Evolutionary conservation across 1,140 invertebrate genomes (phyloP).

Genomic region (Apis laboriosa): DNA sequence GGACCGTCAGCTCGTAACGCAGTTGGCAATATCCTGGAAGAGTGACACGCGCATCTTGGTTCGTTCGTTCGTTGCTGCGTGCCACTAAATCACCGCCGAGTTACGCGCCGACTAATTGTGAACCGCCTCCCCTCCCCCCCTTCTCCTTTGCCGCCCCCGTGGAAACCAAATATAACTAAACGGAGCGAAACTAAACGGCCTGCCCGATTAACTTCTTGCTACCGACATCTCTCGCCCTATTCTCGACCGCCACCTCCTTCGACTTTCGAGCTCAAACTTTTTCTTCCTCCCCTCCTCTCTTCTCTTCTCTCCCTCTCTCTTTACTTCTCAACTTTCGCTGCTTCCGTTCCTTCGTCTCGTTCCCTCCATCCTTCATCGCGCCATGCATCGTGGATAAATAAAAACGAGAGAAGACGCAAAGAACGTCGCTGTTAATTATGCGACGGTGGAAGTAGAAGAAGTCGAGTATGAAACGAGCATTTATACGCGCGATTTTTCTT

Average conservation of each 20-base stretch:
- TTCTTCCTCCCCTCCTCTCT: conserved; percentile 1
- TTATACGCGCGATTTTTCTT: not conserved
- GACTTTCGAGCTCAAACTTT: not conserved
- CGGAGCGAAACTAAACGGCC: conserved; percentile 73
- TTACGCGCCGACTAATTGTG: conserved; percentile 80
- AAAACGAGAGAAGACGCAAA: not conserved
- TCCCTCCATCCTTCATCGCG: not conserved
- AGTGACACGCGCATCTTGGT: conserved; percentile 55
- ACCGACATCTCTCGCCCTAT: conserved; percentile 24
- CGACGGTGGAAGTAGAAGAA: not conserved
- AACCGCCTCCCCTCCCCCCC: conserved; percentile 57
- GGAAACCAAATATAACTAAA: conserved; percentile 80
- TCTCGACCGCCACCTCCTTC: conserved; percentile 14
- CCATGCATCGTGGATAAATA: conserved; percentile 52
- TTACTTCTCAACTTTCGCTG: not conserved
- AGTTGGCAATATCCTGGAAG: conserved; percentile 42
- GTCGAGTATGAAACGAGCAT: not conserved
- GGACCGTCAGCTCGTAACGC: not conserved
- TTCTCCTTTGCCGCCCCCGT: conserved; percentile 62
- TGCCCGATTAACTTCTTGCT: conserved; percentile 73
- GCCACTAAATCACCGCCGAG: conserved; percentile 51
- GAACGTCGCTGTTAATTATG: not conserved
- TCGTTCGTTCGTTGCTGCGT: conserved; percentile 24
- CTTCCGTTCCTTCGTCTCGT: not conserved
- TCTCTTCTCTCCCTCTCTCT: not conserved